Evolutionary conservation across 2,797 vertebrate genomes (phyloP).

Genomic region (Anguilla megastoma): DNA sequence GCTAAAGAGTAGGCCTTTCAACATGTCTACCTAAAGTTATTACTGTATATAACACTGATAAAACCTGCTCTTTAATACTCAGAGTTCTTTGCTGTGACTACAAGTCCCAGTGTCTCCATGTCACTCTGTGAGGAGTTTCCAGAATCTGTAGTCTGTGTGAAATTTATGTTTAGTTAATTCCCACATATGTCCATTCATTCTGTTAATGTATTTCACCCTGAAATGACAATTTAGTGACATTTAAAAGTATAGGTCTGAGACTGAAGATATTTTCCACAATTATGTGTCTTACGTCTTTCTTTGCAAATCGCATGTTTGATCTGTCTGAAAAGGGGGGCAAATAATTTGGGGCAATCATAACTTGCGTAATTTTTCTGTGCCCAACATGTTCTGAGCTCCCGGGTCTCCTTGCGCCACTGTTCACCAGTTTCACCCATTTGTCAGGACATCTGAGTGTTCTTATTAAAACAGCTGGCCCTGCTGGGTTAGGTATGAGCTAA

Average conservation of each 20-base stretch:
- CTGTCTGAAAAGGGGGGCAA: too few relatives aligned
- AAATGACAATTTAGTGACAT: background rate
- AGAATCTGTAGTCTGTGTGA: too few relatives aligned
- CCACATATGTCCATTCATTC: background rate
- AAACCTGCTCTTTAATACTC: background rate
- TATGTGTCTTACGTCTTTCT: too few relatives aligned
- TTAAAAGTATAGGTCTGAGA: too few relatives aligned
- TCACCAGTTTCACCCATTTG: background rate
- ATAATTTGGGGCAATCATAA: too few relatives aligned
- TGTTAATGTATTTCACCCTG: background rate
- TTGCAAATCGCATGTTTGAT: too few relatives aligned
- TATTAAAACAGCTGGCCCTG: background rate
- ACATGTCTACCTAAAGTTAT: background rate
- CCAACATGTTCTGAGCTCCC: background rate
- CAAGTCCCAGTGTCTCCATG: too few relatives aligned
- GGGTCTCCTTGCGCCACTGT: background rate
- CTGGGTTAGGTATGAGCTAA: conserved; percentile 6
- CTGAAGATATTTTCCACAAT: too few relatives aligned
- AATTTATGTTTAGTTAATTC: too few relatives aligned
- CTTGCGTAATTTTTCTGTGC: background rate
- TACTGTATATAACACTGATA: too few relatives aligned
- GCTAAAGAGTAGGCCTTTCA: background rate
- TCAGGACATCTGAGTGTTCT: background rate
- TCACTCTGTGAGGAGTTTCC: too few relatives aligned
- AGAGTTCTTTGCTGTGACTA: background rate